phyloP scores from a whole-genome alignment of 2,113 vertebrate genomes.

The Plecturocebus donacophilus region DNA sequence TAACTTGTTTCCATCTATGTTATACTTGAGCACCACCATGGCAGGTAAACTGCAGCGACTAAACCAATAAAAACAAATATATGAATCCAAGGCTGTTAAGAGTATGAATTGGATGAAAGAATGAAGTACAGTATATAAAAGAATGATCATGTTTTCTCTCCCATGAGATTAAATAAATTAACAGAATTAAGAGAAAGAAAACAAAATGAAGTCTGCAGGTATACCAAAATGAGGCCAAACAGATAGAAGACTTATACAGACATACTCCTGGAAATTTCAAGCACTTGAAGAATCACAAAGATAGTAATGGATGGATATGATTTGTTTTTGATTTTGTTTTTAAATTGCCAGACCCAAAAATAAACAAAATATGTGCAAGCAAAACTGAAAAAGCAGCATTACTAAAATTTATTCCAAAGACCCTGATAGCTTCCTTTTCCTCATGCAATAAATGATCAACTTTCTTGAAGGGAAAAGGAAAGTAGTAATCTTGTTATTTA shows the following conservation, averaged over 20 bases:
- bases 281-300: constrained; percentile 88
- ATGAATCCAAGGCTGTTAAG: constrained; percentile 83
- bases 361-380: constrained; percentile 85
- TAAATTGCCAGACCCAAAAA: constrained; percentile 91
- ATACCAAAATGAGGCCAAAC: constrained; percentile 91
- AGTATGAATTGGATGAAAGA: constrained; percentile 83
- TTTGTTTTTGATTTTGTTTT: constrained; percentile 83
- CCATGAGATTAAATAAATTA: constrained; percentile 89
- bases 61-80: constrained; percentile 81
- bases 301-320: constrained; percentile 90
- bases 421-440: constrained; percentile 70
- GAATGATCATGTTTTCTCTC: constrained; percentile 85
- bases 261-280: constrained; percentile 88
- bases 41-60: constrained; percentile 70
- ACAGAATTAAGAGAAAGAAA: constrained; percentile 90
- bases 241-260: constrained; percentile 88
- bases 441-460: constrained; percentile 63
- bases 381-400: constrained; percentile 82
- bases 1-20: constrained; percentile 77
- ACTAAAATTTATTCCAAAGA: constrained; percentile 70
- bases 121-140: constrained; percentile 85
- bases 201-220: constrained; percentile 93
- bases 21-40: constrained; percentile 66
- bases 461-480: constrained; percentile 60
- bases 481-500: constrained; percentile 45